Evolutionary conservation across 2,797 vertebrate genomes (phyloP), one percentile per base, ranked within the genome.

Genomic region (Sebastes oblongus): DNA sequence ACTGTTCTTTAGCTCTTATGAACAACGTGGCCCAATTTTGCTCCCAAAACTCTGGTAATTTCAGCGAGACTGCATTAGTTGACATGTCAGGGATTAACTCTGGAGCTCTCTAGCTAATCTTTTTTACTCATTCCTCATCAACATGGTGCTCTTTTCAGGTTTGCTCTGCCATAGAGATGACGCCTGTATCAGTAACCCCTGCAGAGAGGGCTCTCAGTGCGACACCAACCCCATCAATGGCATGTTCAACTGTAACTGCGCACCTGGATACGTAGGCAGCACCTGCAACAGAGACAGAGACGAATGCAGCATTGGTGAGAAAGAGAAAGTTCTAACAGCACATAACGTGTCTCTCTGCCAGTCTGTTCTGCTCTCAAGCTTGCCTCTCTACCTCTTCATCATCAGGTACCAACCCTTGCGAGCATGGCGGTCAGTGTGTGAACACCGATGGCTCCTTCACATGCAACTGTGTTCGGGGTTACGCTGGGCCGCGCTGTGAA

Each of bases 371-470:
- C 1, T 78, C n/a, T 75, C 3, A 66, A 65, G 11, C 54, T 2
- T 34, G 13, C 56, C 5, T 14, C 6, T 64, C 30, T 62, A 29
- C 46, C 30, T 62, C 42, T 70, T 72, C 8, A 4, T 70, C 30
- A 91, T 89, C 95, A 95, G 98, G 97, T 12, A 96, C 97, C 81
- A 98, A 98, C 88, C 98, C 98, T 0, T 99, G 98, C 52, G 98
- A 99, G 87, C 98, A 99, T 0, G 97, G 97, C 0, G 98, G 98
- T 34, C 96, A 95, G 61, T 99, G 98, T 1, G 96, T 97, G 72
- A 99, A 99, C 93, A 99, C 98, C 0, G 97, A 97, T 5, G 98
- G 98, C 2, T 97, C 97, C 52, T 99, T 98, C 93, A 97, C 96
- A 65, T 99, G 98, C 14, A 96, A 97, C 82, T 99, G 98, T 59